phyloP scores from a whole-genome alignment of 2,888 invertebrate species.

The Busseola fusca region DNA sequence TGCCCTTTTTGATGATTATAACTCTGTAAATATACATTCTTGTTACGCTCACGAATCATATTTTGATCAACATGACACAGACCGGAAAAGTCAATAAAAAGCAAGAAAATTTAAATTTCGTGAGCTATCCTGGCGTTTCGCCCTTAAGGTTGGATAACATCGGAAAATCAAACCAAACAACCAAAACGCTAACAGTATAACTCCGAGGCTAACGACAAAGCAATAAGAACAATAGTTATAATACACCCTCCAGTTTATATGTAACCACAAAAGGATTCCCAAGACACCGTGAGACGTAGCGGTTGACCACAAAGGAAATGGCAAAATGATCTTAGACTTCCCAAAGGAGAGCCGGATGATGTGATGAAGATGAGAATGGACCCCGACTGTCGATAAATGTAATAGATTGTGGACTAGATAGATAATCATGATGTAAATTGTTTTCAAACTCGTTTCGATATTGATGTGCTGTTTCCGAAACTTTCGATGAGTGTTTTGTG shows the following conservation, averaged over 20 bases:
- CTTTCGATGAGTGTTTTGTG: background rate
- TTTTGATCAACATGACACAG: too few species aligned
- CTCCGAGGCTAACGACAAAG: constrained; percentile 33
- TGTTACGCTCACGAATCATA: too few species aligned
- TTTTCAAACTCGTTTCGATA: constrained; percentile 21
- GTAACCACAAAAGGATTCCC: constrained; percentile 60
- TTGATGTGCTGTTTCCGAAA: constrained; percentile 21
- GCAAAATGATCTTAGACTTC: constrained; percentile 58
- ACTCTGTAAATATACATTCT: too few species aligned
- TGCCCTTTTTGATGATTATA: too few species aligned
- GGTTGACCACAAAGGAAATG: constrained; percentile 66
- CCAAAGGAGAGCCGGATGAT: constrained; percentile 55
- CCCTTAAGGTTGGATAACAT: background rate
- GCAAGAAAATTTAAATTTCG: background rate
- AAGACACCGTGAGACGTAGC: constrained; percentile 57
- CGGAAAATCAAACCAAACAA: constrained; percentile 3
- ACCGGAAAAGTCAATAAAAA: too few species aligned
- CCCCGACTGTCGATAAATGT: constrained; percentile 24
- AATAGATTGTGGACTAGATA: constrained; percentile 36
- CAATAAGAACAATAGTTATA: constrained; percentile 58
- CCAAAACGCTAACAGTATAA: constrained; percentile 29
- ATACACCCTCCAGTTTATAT: constrained; percentile 58
- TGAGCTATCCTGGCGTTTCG: background rate
- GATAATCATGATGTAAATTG: constrained; percentile 30
- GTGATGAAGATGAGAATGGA: constrained; percentile 48